Conservation (phyloP, 2,797 vertebrate genomes). For the Orientallactaga sibirica region DNA sequence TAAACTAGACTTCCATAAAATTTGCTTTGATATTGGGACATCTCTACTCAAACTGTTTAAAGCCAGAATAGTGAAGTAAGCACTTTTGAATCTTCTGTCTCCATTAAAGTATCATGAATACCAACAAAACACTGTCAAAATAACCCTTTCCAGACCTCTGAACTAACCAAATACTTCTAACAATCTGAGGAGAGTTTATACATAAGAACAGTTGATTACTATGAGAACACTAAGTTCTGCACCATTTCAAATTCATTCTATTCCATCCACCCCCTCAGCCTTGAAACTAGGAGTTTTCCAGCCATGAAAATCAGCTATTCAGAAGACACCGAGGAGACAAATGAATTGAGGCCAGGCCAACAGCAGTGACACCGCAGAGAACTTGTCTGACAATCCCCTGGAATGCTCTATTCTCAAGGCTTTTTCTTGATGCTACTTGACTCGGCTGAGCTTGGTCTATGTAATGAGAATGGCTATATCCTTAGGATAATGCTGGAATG, state of each 20-base stretch:
- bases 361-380: neutral
- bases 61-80: neutral
- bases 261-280: neutral
- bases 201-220: slow-evolving; percentile 17
- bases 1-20: neutral
- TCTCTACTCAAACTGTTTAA: neutral
- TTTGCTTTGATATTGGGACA: neutral
- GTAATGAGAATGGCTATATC: neutral
- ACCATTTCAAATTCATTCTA: neutral
- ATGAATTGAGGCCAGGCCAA: neutral
- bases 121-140: slow-evolving; percentile 35
- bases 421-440: neutral
- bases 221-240: neutral
- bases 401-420: neutral
- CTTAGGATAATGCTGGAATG: slow-evolving; percentile 12
- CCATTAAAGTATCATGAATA: neutral
- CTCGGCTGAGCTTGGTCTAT: neutral
- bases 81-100: neutral
- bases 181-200: neutral
- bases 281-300: neutral
- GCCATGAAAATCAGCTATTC: neutral
- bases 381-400: neutral
- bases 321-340: neutral
- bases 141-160: neutral
- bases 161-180: slow-evolving; percentile 10